These are phyloP conservation scores for Nanorana parkeri DNA, from an alignment of 2,113 vertebrate species.

Conservation along the genomic window DNA sequence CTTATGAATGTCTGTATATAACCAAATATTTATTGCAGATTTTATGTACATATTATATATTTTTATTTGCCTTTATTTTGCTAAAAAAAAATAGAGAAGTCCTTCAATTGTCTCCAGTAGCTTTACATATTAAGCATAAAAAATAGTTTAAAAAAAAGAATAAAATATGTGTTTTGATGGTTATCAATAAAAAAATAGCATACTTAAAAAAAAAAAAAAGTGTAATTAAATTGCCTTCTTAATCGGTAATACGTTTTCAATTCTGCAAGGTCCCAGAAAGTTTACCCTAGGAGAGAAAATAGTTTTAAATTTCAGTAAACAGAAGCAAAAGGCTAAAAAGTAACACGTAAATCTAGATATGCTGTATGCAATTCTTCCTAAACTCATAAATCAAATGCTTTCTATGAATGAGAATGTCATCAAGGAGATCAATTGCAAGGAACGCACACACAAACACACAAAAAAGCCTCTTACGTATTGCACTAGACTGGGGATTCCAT, in stretches of 20 bases:
- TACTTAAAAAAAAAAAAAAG: background rate
- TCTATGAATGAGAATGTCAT: conserved; percentile 97
- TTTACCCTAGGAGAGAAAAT: conserved; percentile 6
- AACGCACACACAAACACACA: conserved; percentile 83
- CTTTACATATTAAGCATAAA: background rate
- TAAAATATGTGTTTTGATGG: background rate
- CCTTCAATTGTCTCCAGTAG: background rate
- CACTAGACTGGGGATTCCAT: conserved; percentile 80
- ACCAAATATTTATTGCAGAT: conserved; percentile 50
- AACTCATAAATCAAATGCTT: conserved; percentile 97
- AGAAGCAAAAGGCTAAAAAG: background rate
- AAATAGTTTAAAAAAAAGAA: background rate
- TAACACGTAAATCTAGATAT: conserved; percentile 65
- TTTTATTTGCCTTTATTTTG: conserved; percentile 53
- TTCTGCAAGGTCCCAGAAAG: background rate
- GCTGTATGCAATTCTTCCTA: conserved; percentile 78
- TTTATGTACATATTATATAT: conserved; percentile 46
- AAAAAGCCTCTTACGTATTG: conserved; percentile 94
- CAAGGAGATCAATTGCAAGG: conserved; percentile 92
- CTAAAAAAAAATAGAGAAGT: conserved; percentile 18
- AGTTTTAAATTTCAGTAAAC: background rate
- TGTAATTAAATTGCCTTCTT: background rate
- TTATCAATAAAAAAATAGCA: background rate
- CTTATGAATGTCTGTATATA: conserved; percentile 30
- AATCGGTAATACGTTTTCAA: background rate